Base-by-base conservation (phyloP, 2,888 invertebrate genomes). In the Sisyra nigra region DNA sequence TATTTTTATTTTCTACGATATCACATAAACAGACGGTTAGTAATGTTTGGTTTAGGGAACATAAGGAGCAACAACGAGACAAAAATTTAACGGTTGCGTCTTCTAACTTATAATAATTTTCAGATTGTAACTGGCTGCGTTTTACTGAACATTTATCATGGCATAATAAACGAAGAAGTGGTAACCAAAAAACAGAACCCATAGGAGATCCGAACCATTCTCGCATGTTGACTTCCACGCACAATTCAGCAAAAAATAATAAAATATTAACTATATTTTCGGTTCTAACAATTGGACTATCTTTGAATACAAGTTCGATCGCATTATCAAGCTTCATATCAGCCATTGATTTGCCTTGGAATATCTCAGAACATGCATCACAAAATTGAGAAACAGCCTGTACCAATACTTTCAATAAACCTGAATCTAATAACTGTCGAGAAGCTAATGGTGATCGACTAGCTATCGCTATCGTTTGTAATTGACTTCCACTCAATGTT, bases 121-220 rank as follows among this genome's bases (percentile, higher is more conserved):
- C 57, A 11, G 34, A 35, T 10, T 11, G 19, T 8, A 34, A 17
- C 4, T 13, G 8, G 9, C 24, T 37, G n/a, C 17, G 34, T 13
- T 37, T 37, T 14, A 17, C 17, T 15, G 9, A n/a, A 10, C 15
- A 19, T 17, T 73, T 66, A 35, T 75, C 71, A 54, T 74, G 73
- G 57, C 84, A 84, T 19, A 86, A 68, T 57, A 86, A 68, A 46
- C 76, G 73, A 8, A 92, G 67, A 47, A 92, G 65, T 3, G 86
- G 83, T 38, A 78, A 71, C 91, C 91, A 92, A 65, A 91, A 92
- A n/a, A 73, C 68, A 2, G 80, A 75, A 6, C 88, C 89, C 50
- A 83, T 77, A 40, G 69, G 63, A 1, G 76, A 75, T 10, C 91
- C 91, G 38, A 92, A 70, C 91, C 91, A 92, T 60, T 87, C 85